phyloP scores from a whole-genome alignment of 2,797 vertebrate genomes.

The Periparus ater region DNA sequence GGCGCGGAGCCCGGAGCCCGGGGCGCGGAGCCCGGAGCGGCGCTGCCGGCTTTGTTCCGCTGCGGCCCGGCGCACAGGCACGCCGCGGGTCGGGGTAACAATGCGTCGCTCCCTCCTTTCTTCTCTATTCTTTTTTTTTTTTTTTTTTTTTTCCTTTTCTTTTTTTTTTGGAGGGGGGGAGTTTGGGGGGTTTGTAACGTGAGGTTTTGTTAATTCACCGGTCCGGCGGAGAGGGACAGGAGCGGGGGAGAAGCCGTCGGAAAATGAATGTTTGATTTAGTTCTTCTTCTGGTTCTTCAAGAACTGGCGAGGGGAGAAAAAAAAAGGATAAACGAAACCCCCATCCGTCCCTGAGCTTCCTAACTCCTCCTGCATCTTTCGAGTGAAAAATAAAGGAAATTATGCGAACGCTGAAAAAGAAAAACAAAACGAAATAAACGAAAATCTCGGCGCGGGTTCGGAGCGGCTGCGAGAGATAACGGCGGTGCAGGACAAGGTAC shows the following conservation, averaged over 20 bases:
- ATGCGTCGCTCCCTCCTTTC: slow-evolving; percentile 37
- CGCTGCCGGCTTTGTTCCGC: slow-evolving; percentile 70
- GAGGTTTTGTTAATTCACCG: slow-evolving; percentile 3
- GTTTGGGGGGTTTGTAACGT: not conserved
- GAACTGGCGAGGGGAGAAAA: not conserved
- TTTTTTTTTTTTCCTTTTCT: not conserved
- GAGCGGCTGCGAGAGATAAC: slow-evolving; percentile 47
- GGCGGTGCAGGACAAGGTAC: slow-evolving; percentile 50
- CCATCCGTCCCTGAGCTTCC: slow-evolving; percentile 60
- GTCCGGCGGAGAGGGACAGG: not conserved
- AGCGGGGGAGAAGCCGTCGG: not conserved
- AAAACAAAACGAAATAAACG: not conserved
- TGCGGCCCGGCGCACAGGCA: slow-evolving; percentile 14
- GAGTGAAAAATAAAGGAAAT: not conserved
- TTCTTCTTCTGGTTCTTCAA: slow-evolving; percentile 57
- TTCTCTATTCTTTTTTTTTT: slow-evolving; percentile 61
- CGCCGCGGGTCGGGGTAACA: slow-evolving; percentile 37
- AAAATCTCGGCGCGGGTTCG: slow-evolving; percentile 54
- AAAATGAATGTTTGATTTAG: slow-evolving; percentile 20
- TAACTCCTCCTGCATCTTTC: slow-evolving; percentile 73
- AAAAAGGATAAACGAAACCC: not conserved
- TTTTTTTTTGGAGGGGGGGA: no score
- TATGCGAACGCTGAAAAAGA: not conserved
- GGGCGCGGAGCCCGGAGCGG: not conserved
- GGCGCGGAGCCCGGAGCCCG: not conserved